These are phyloP conservation scores for Terrapene triunguis DNA, from an alignment of 2,113 vertebrate genomes.

Conservation along the genomic window DNA sequence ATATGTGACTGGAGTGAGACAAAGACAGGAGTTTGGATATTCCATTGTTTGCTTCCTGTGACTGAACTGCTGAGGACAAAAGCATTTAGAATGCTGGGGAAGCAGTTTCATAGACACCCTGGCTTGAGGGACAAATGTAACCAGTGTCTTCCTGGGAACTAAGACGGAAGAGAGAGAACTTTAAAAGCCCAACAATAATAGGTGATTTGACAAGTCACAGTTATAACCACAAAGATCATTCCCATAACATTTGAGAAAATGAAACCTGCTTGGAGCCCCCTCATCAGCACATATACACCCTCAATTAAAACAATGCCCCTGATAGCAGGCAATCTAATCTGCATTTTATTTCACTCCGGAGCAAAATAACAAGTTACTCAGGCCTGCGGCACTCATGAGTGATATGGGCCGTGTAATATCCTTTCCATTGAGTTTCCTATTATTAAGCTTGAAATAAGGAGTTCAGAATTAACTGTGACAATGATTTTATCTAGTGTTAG, in stretches of 20 bases:
- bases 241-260: slow-evolving; percentile 66
- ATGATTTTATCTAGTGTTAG: slow-evolving; percentile 86
- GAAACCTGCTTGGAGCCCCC: slow-evolving; percentile 63
- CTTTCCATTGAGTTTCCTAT: slow-evolving; percentile 89
- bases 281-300: slow-evolving; percentile 72
- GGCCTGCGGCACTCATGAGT: slow-evolving; percentile 88
- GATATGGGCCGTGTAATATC: slow-evolving; percentile 91
- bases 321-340: slow-evolving; percentile 85
- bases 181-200: slow-evolving; percentile 26
- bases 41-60: slow-evolving; percentile 45
- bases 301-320: slow-evolving; percentile 84
- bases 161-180: slow-evolving; percentile 16
- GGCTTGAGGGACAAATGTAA: neutral
- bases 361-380: slow-evolving; percentile 90
- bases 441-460: slow-evolving; percentile 91
- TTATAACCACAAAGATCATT: slow-evolving; percentile 60
- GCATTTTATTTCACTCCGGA: slow-evolving; percentile 89
- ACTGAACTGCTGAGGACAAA: neutral
- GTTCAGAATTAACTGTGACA: slow-evolving; percentile 91
- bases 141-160: neutral
- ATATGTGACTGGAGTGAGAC: neutral
- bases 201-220: slow-evolving; percentile 38
- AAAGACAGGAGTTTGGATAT: neutral
- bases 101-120: slow-evolving; percentile 21
- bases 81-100: neutral